Percentiles rank a stretch among this genome's conserved stretches.
phyloP scores from a whole-genome alignment of 2,113 vertebrate genomes.

The Malaclemys terrapin region DNA sequence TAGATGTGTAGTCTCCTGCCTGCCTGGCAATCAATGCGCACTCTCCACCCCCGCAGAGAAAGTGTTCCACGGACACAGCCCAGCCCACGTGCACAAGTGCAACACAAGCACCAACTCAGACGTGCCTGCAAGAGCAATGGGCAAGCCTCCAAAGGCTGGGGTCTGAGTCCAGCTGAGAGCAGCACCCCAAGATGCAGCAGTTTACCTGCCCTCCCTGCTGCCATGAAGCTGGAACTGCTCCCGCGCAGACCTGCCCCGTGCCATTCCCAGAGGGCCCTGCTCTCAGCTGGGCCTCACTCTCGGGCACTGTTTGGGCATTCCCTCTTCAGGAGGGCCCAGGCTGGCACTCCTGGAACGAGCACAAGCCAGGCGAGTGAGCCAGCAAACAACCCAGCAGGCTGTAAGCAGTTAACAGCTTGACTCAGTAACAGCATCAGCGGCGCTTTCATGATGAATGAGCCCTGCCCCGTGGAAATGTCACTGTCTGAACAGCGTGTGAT shows the following conservation, averaged over 20 bases:
- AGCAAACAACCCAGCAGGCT: neutral
- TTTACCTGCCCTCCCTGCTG: neutral
- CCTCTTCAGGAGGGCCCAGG: neutral
- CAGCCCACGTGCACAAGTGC: neutral
- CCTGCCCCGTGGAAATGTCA: constrained; percentile 66
- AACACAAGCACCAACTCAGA: neutral
- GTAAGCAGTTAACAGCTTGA: constrained; percentile 14
- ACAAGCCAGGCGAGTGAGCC: neutral
- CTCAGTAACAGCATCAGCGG: constrained; percentile 5
- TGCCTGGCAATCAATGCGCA: neutral
- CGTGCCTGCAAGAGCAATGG: neutral
- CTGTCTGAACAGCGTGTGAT: constrained; percentile 21
- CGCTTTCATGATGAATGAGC: constrained; percentile 57
- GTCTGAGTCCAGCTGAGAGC: neutral
- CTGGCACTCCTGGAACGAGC: neutral
- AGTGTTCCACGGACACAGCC: neutral
- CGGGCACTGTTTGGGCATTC: neutral
- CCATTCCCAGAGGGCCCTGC: neutral
- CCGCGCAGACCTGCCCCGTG: neutral
- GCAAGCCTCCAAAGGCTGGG: neutral
- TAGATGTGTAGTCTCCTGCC: neutral
- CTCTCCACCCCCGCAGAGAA: neutral
- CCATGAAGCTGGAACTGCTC: neutral
- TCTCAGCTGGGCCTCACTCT: neutral
- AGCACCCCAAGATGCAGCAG: neutral